Evolutionary conservation across 2,888 invertebrate species (phyloP), one percentile per base, ranked within the genome.

Genomic region (Lypha dubia): DNA sequence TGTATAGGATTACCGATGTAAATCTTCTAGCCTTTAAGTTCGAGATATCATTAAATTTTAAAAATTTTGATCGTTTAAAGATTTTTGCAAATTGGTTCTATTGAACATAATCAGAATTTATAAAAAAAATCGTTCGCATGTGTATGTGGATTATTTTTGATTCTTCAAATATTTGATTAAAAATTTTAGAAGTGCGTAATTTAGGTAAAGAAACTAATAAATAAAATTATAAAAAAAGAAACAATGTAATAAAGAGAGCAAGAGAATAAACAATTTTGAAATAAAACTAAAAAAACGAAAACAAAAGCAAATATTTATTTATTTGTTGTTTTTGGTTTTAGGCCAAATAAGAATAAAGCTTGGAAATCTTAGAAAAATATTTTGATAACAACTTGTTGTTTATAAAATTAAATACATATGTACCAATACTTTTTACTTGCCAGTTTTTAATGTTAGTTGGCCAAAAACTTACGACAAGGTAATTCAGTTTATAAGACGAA

Each of bases 111-210:
- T 51, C n/a, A n/a, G n/a, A n/a, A n/a, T n/a, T n/a, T n/a, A n/a
- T n/a, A n/a, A 13, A 65, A 28, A 22, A 28, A 11, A 44, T 44
- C 44, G 11, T 28, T 46, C 13, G 9, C 22, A 44, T 32, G 20
- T 32, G 28, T 49, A n/a, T 63, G 15, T 24, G 6, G 41, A 62
- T 38, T 41, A 13, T 22, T 22, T 15, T 9, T 6, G 44, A 17
- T 17, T n/a, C 24, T 11, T 38, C n/a, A 44, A 15, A 15, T 44
- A 60, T 60, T 60, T 15, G n/a, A 20, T 32, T 70, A 65, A 71
- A 15, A 63, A n/a, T n/a, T 53, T 82, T 58, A 4, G 41, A 73
- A 80, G 53, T 84, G 80, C 84, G 84, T 84, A 84, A 73, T 84
- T 74, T 74, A 51, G n/a, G 28, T 38, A 35, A 15, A 58, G 22